Percentiles rank a stretch among this genome's conserved stretches.
These are phyloP conservation scores for Neoascia interrupta DNA, from an alignment of 2,888 invertebrate species.

Conservation along the genomic window DNA sequence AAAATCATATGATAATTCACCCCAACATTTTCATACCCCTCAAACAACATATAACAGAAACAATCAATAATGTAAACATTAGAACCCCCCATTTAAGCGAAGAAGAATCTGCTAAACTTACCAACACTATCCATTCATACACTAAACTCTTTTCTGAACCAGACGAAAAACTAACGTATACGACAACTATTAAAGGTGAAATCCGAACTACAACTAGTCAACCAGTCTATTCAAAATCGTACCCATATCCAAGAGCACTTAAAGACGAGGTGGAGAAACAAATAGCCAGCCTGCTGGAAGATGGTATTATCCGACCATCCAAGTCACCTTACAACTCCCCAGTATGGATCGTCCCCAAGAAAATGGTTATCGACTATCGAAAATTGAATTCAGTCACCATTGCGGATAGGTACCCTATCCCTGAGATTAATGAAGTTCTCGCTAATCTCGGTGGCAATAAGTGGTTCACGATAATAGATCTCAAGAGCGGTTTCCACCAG, in stretches of 20 bases:
- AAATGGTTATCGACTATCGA: constrained; percentile 31
- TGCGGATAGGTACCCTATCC: constrained; percentile 6
- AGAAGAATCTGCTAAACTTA: too few species aligned
- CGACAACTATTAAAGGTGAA: constrained; percentile 15
- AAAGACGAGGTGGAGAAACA: constrained; percentile 30
- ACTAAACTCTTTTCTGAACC: neutral
- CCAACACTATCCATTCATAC: too few species aligned
- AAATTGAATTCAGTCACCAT: constrained; percentile 27
- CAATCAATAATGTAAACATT: too few species aligned
- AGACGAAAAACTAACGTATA: constrained; percentile 6
- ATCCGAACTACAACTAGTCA: constrained; percentile 4
- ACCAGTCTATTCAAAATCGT: constrained; percentile 35
- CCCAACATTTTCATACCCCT: too few species aligned
- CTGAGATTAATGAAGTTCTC: constrained; percentile 27
- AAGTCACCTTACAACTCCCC: constrained; percentile 23
- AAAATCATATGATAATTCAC: too few species aligned
- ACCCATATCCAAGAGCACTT: constrained; percentile 24
- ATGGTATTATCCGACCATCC: constrained; percentile 5
- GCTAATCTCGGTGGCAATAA: neutral
- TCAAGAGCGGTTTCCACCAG: constrained; percentile 18
- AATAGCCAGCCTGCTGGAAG: neutral
- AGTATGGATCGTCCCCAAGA: constrained; percentile 26
- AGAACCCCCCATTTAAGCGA: too few species aligned
- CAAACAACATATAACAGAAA: too few species aligned
- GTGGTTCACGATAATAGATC: constrained; percentile 26